Evolutionary conservation across 2,797 vertebrate genomes (phyloP).

Genomic region (Dicrostonyx torquatus): DNA sequence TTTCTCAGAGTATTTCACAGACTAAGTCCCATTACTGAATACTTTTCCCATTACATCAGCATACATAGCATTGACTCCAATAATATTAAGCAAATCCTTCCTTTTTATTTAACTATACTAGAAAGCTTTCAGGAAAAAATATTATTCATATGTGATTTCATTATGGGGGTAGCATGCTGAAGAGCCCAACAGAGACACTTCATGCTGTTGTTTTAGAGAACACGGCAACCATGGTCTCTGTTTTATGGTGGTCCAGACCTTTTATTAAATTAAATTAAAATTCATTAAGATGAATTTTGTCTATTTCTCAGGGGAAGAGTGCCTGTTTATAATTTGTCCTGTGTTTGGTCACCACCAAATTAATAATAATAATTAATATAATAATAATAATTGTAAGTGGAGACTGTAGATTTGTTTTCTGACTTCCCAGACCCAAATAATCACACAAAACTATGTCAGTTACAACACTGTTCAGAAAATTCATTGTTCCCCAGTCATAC

Average conservation of each 20-base stretch:
- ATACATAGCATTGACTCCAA: constrained; percentile 54
- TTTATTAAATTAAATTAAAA: constrained; percentile 27
- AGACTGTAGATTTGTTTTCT: no score
- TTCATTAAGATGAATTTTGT: not conserved
- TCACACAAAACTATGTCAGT: no score
- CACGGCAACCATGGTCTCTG: not conserved
- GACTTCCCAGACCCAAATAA: no score
- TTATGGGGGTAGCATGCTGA: constrained; percentile 31
- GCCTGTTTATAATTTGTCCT: not conserved
- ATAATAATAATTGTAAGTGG: no score
- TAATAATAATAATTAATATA: not conserved
- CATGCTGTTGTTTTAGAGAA: constrained; percentile 46
- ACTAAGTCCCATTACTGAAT: not conserved
- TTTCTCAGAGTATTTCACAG: constrained; percentile 63
- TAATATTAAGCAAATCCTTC: constrained; percentile 66
- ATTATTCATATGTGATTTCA: constrained; percentile 62
- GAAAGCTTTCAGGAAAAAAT: constrained; percentile 69
- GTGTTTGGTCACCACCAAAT: not conserved
- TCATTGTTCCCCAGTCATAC: not conserved
- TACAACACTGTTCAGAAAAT: not conserved
- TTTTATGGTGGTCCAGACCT: constrained; percentile 40
- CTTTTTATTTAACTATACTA: constrained; percentile 72
- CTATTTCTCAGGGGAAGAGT: not conserved
- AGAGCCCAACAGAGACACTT: not conserved
- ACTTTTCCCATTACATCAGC: constrained; percentile 66